Base-by-base conservation (phyloP, 2,113 vertebrate genomes). In the Marmota monax region DNA sequence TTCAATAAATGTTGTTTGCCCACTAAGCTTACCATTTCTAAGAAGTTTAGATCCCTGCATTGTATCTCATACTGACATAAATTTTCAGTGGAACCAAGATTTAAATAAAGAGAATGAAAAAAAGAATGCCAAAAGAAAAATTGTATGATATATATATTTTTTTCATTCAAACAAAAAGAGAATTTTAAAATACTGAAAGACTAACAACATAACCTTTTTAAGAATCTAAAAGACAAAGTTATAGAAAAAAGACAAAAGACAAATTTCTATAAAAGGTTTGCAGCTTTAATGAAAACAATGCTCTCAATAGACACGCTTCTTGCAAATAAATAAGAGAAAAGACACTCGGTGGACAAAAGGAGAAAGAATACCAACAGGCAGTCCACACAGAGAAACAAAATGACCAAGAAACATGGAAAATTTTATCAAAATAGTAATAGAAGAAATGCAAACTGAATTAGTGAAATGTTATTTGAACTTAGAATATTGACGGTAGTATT, bases 381-480 rank as follows among this genome's bases (percentile, higher is more conserved):
- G 39, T 16, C 45, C 32, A 84, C 25, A 65, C 2, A 73, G 29
- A 87, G 1, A 72, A 4, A 74, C 37, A 80, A 45, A 61, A 34
- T 23, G 51, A 17, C 14, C 67, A 80, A 42, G 73, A 84, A 80
- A 80, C 77, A 77, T 34, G 77, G 80, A 91, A 92, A 82, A 14
- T 56, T 58, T 88, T 42, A 67, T 39, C 39, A 91, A 78, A 58
- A 42, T 22, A 29, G 22, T 76, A 53, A 83, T 0, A 69, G 77
- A 79, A 94, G 70, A 96, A 90, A 88, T 88, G 32, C 25, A 65
- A 51, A 80, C 32, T 76, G 23, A 84, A 88, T 72, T 29, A 73
- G 74, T 39, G 67, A 92, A 79, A 65, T 67, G 78, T 42, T 56
- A 69, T 61, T 79, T 25, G 78, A 79, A 61, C 48, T 88, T 51